A percentile compares a stretch with the other conserved stretches of the same genome.
Conservation (phyloP, 2,888 invertebrate species). For the Cantharis lateralis region DNA sequence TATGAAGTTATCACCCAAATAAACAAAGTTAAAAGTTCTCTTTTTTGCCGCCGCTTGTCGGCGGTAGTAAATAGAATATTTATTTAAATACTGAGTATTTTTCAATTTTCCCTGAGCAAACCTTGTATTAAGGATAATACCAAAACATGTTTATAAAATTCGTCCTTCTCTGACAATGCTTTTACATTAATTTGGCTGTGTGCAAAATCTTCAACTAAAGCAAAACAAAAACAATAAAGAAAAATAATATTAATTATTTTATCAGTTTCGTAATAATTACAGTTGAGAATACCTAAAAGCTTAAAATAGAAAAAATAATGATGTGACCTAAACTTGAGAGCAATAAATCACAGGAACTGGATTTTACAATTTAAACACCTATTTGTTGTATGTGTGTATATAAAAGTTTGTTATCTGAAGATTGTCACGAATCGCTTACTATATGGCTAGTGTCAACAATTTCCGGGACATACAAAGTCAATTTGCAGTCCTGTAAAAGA, state of each 20-base stretch:
- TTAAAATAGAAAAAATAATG: not conserved
- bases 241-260: not conserved
- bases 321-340: not conserved
- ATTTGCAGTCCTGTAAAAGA: conserved; percentile 42
- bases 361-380: not conserved
- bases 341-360: not conserved
- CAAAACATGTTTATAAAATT: too few species aligned
- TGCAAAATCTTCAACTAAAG: too few species aligned
- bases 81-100: too few species aligned
- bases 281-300: not conserved
- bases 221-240: too few species aligned
- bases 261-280: not conserved
- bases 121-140: too few species aligned
- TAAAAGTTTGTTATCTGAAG: conserved; percentile 28
- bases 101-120: too few species aligned
- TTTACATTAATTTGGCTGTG: too few species aligned
- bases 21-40: too few species aligned
- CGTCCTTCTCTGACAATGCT: too few species aligned
- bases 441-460: conserved; percentile 46
- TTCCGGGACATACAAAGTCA: conserved; percentile 55
- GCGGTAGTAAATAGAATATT: too few species aligned
- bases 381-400: not conserved
- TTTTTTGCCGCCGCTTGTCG: too few species aligned
- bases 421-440: conserved; percentile 45
- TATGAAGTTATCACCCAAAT: too few species aligned